A percentile compares a stretch with the other conserved stretches of the same genome.
phyloP scores from a whole-genome alignment of 2,888 invertebrate genomes.

The Parelbella ahira region DNA sequence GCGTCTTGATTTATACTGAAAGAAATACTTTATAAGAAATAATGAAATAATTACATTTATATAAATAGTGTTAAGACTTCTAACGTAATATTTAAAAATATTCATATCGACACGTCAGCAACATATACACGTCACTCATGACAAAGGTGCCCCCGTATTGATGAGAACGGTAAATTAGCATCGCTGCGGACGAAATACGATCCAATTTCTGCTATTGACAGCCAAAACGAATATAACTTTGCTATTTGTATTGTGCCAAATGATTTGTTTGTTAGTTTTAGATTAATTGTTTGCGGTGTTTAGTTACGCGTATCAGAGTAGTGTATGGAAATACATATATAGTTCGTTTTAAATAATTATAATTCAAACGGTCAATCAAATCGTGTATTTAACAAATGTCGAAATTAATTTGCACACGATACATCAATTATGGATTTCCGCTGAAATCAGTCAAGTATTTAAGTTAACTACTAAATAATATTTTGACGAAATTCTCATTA shows the following conservation, averaged over 20 bases:
- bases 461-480: neutral
- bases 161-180: slow-evolving; percentile 24
- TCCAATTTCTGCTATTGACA: slow-evolving; percentile 23
- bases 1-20: too few species aligned
- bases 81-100: too few species aligned
- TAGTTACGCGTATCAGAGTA: slow-evolving; percentile 3
- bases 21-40: too few species aligned
- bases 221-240: slow-evolving; percentile 21
- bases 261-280: slow-evolving; percentile 22
- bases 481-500: neutral
- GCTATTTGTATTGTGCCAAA: slow-evolving; percentile 5
- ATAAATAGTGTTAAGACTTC: too few species aligned
- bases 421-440: neutral
- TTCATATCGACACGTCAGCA: neutral
- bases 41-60: too few species aligned
- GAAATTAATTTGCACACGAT: neutral
- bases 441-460: neutral
- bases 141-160: slow-evolving; percentile 12
- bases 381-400: too few species aligned
- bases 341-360: slow-evolving; percentile 3
- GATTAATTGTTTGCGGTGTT: slow-evolving; percentile 10
- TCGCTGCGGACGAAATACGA: slow-evolving; percentile 15
- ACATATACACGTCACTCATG: slow-evolving; percentile 9
- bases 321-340: too few species aligned
- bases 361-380: slow-evolving; percentile 4